Percentiles rank a stretch among this genome's conserved stretches.
phyloP scores from a whole-genome alignment of 2,113 vertebrate genomes.

The Martes martes region DNA sequence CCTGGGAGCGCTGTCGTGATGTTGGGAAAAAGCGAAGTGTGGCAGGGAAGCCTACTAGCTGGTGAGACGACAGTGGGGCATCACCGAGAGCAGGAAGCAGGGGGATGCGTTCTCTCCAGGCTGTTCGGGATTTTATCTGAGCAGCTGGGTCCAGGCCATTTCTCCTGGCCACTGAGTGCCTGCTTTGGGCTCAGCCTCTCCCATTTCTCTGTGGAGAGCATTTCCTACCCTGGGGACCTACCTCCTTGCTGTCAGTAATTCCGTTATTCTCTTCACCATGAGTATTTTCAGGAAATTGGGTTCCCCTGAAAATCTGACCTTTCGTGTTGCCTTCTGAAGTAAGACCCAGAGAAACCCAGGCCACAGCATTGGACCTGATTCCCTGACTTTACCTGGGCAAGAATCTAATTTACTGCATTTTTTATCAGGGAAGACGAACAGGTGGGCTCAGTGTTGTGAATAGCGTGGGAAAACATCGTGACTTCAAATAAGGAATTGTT shows the following conservation, averaged over 20 bases:
- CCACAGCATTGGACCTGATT: background rate
- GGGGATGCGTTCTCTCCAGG: rapidly evolving
- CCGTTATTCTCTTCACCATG: background rate
- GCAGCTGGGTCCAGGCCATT: rapidly evolving
- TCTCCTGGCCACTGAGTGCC: background rate
- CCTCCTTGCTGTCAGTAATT: background rate
- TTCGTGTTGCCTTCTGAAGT: background rate
- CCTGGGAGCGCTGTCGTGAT: rapidly evolving
- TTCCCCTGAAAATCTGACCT: background rate
- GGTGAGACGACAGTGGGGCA: background rate
- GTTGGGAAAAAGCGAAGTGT: background rate
- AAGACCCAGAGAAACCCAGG: background rate
- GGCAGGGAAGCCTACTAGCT: background rate
- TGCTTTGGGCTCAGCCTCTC: background rate
- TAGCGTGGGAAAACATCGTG: background rate
- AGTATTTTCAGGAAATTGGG: background rate
- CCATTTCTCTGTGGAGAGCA: background rate
- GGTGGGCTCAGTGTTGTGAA: background rate
- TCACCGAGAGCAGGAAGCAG: background rate
- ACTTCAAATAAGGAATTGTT: background rate
- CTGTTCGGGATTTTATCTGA: background rate
- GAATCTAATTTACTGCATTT: background rate
- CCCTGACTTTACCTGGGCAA: background rate
- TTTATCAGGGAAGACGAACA: background rate
- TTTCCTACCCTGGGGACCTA: background rate